A percentile compares a stretch with the other conserved stretches of the same genome.
Evolutionary conservation across 2,888 invertebrate genomes (phyloP).

Genomic region (Apodemia hepburni): DNA sequence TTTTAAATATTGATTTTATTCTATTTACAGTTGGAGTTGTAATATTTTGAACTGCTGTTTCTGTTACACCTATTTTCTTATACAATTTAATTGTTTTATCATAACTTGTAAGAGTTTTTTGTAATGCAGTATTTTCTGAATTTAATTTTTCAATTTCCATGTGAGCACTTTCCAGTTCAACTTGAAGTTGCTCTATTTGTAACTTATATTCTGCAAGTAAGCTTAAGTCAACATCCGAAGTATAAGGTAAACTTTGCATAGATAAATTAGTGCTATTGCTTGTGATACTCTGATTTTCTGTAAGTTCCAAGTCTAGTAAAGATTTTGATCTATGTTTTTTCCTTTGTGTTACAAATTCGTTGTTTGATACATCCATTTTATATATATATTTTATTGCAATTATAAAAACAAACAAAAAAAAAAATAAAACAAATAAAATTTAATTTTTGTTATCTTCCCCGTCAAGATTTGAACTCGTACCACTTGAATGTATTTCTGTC

Average conservation of each 20-base stretch:
- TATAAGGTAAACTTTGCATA: conserved; percentile 10
- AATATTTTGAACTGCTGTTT: background rate
- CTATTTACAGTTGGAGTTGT: background rate
- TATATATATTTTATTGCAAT: background rate
- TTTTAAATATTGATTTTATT: conserved; percentile 7
- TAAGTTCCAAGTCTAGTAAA: background rate
- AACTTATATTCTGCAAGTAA: background rate
- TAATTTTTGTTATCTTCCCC: no score
- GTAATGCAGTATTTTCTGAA: background rate
- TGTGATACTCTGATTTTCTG: background rate
- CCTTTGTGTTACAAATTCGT: background rate
- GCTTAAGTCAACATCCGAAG: background rate
- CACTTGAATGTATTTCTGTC: no score
- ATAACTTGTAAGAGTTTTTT: background rate
- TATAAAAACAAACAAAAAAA: no score
- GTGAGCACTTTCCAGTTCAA: conserved; percentile 5
- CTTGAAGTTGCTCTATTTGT: conserved; percentile 5
- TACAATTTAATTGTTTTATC: conserved; percentile 5
- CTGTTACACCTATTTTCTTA: conserved; percentile 7
- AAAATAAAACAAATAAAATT: no score
- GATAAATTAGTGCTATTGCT: background rate
- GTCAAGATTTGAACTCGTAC: no score
- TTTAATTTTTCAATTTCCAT: conserved; percentile 6
- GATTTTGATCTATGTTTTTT: background rate
- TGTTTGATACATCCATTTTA: background rate